Base-by-base conservation (phyloP, 2,888 invertebrate genomes). In the Nemotelus pantherinus region DNA sequence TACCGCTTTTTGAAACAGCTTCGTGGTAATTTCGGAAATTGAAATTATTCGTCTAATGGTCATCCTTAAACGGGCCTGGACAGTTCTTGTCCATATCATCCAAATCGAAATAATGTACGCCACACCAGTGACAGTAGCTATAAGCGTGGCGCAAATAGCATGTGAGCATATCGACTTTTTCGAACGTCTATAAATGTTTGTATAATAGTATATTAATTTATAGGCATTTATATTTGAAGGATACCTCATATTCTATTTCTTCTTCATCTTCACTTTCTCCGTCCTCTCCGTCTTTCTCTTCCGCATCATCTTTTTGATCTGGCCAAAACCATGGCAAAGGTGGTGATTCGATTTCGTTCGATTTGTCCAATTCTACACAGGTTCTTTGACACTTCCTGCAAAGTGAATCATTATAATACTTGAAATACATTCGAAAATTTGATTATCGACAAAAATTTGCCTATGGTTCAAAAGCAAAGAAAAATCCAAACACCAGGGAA, bases 51-150 rank as follows among this genome's bases (percentile, higher is more conserved):
- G 2, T 39, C 63, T 72, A 88, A 84, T 94, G 93, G 80, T 92
- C 91, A 82, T 89, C 89, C 83, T 91, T 88, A 64, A 89, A 89
- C 39, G 86, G 86, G 3, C 94, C 94, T 2, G 93, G 93, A 85
- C 94, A 94, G 83, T 89, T 90, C 9, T 86, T 85, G 65, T 85
- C 83, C 79, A 93, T 83, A 84, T 94, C 93, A 48, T 89, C 87
- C 70, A 86, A 86, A 86, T 92, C 91, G 78, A 91, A 88, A 85
- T 90, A 94, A 68, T 89, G 89, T 3, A 91, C 90, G 9, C 92
- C 93, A 88, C 95, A 95, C 92, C 94, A 95, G 74, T 93, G 90
- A 84, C 95, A 95, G 85, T 94, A 95, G 77, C 88, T 89, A 85
- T 95, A 91, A 55, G 89, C 90, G n/a, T 88, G 88, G 77, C 94